Base-by-base conservation (phyloP, 1,140 invertebrate species). In the Drosophila equinoxialis region DNA sequence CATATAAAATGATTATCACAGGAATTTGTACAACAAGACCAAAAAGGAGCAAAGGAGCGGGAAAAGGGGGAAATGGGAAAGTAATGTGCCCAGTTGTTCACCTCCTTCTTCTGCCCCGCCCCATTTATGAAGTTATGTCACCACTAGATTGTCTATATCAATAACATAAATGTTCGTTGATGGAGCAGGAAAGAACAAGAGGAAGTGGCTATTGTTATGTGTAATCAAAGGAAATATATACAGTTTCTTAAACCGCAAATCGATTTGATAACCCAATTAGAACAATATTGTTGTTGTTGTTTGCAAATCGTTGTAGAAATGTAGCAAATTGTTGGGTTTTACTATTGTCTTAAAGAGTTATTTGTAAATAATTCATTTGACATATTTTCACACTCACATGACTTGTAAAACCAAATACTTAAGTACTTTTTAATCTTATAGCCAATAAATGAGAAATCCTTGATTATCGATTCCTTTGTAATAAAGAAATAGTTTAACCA, bases 1-100 rank as follows among this genome's bases (percentile, higher is more conserved):
- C 33, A 59, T 65, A 72, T 66, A 77, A 73, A 79, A 57, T 73
- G 61, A 77, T 72, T 72, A 72, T 68, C 57, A 62, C 60, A 58
- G 41, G 17, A 54, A 42, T 59, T 42, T 78, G 54, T 58, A 39
- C 20, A n/a, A 55, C 64, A 65, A 37, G 63, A 23, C 13, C 20
- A 14, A 42, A 42, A 26, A n/a, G 60, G 5, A 17, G 5, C 1
- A 3, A n/a, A 2, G 30, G 10, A 10, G n/a, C 5, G 17, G 2
- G 8, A 10, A 10, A n/a, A 51, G 17, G 2, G 14, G 17, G 17
- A 23, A 8, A 13, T 39, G 3, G 10, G 39, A 5, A 30, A 14
- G 23, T 45, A 30, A 14, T 58, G 2, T 17, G n/a, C 2, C 45
- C 35, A 37, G 10, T 11, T 37, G 10, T 51, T 6, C 8, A 10